phyloP scores from a whole-genome alignment of 2,888 invertebrate species.

The Helleia helle region DNA sequence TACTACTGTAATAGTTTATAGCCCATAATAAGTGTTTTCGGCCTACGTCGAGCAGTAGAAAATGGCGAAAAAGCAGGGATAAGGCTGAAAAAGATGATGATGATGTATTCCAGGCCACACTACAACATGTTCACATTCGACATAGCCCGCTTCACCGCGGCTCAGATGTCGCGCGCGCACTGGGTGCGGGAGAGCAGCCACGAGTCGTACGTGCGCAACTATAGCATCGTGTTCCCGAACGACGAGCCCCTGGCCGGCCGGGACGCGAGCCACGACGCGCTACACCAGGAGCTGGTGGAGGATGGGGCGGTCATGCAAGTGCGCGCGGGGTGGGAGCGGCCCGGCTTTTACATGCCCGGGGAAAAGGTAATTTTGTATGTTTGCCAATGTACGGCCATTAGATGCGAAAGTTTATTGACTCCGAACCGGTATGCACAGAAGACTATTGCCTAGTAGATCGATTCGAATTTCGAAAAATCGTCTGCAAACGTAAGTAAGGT shows the following conservation, averaged over 20 bases:
- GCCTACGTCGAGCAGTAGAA: no score
- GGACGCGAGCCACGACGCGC: slow-evolving; percentile 62
- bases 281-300: slow-evolving; percentile 77
- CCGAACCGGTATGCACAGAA: no score
- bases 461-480: no score
- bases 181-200: slow-evolving; percentile 90
- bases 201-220: slow-evolving; percentile 88
- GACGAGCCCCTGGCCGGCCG: slow-evolving; percentile 89
- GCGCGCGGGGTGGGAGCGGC: slow-evolving; percentile 90
- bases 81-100: background rate
- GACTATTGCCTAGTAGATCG: no score
- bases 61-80: no score
- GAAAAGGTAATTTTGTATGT: slow-evolving; percentile 34
- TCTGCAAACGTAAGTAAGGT: no score
- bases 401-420: no score
- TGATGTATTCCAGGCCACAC: slow-evolving; percentile 73
- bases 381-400: background rate
- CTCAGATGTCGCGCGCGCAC: slow-evolving; percentile 78
- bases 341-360: slow-evolving; percentile 82
- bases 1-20: no score
- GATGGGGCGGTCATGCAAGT: slow-evolving; percentile 92
- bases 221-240: slow-evolving; percentile 82
- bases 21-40: no score
- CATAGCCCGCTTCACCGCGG: slow-evolving; percentile 85
- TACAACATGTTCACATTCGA: slow-evolving; percentile 91